Base-by-base conservation (phyloP, 2,888 invertebrate genomes). In the Xestia rhomboidea region DNA sequence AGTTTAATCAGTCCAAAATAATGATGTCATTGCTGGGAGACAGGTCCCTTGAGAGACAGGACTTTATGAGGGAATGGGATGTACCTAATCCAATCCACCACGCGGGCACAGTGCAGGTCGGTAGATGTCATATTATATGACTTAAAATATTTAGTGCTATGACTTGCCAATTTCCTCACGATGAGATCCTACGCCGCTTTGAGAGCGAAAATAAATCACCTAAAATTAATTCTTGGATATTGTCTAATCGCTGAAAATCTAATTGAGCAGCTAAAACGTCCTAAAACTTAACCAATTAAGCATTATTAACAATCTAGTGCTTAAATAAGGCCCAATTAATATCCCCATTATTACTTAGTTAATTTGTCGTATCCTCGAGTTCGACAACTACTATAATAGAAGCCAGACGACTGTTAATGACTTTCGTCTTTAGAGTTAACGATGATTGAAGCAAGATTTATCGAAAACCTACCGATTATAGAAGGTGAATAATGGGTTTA, bases 361-460 rank as follows among this genome's bases (percentile, higher is more conserved):
- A 24, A 41, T 30, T 44, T 41, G 5, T n/a, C n/a, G n/a, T 54
- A 13, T 13, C 11, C 51, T 11, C 24, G n/a, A 62, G 46, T 24
- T 60, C 74, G 44, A 73, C 18, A 60, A 24, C 18, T 73, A 64
- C 34, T 46, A 18, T 8, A 49, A 44, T 34, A 2, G 27, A 46
- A 60, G 46, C n/a, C 24, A 41, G 75, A 41, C 30, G 15, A 49
- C 38, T 24, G n/a, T 15, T 62, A 62, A 76, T 51, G 62, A 30
- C 1, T 6, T 51, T 76, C 49, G 62, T 76, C 13, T 30, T 54
- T n/a, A 24, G 10, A 38, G 24, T 18, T 46, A 74, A 60, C 34
- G 18, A 74, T 60, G 30, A 76, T 76, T 76, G 41, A 62, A 62
- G 30, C 62, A 62, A 62, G 76, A 63, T 76, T 63, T 21, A 76